Percentiles rank a stretch among this genome's conserved stretches.
phyloP scores from a whole-genome alignment of 2,797 vertebrate genomes.

The Cryptoblepharus egeriae region DNA sequence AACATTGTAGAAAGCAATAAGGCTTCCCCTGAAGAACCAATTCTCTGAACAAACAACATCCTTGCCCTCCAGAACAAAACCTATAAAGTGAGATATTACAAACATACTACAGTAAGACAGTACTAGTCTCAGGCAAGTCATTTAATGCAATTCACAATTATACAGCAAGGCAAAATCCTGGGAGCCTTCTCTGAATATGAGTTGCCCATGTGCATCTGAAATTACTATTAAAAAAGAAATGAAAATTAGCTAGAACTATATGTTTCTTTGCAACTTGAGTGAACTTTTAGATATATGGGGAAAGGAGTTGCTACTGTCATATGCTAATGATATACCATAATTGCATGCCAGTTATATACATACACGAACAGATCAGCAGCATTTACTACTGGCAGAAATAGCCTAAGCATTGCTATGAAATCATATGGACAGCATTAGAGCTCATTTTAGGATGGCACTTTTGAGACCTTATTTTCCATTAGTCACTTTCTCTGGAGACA shows the following conservation, averaged over 20 bases:
- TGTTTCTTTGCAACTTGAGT: not conserved
- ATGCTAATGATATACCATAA: not conserved
- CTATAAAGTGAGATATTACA: not conserved
- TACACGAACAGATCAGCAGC: not conserved
- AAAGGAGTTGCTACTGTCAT: no score
- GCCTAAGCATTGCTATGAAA: not conserved
- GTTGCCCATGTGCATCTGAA: not conserved
- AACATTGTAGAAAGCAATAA: constrained; percentile 8
- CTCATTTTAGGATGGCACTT: not conserved
- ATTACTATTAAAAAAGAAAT: not conserved
- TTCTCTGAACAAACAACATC: constrained; percentile 24
- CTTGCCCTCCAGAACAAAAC: not conserved
- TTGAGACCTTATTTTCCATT: not conserved
- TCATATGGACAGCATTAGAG: not conserved
- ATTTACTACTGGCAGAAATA: not conserved
- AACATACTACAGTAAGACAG: not conserved
- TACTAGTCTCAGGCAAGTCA: not conserved
- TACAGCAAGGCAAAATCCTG: not conserved
- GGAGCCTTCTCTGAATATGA: not conserved
- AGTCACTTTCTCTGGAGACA: not conserved
- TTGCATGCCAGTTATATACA: not conserved
- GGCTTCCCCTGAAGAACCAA: not conserved
- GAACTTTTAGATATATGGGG: not conserved
- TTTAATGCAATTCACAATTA: constrained; percentile 1
- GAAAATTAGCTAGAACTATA: not conserved